Base-by-base conservation (phyloP, 1,140 invertebrate genomes). In the Hylaeus anthracinus region DNA sequence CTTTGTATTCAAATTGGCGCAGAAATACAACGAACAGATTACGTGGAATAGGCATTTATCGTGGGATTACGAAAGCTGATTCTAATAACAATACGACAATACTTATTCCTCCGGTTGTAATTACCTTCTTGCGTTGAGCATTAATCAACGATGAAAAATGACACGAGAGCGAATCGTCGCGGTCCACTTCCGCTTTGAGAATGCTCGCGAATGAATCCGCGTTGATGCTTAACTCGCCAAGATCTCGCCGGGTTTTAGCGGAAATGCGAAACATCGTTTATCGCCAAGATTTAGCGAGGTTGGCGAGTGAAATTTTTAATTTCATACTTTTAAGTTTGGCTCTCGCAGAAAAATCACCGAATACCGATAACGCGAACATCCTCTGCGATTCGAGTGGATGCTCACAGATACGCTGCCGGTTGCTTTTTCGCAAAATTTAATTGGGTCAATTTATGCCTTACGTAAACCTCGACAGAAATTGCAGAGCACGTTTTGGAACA, bases 1-100 rank as follows among this genome's bases (percentile, higher is more conserved):
- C 84, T 86, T 86, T 86, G 84, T 86, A 86, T 86, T 86, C 84
- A 86, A 86, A 86, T 84, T 86, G 78, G 70, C 63, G 72, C 83
- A 60, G 82, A 77, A 86, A 84, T 75, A 84, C 72, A 76, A 69
- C 72, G 61, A 72, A 58, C 83, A 86, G 84, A 86, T 86, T 86
- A 86, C 63, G 78, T 60, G 69, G 72, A 85, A 86, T 81, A 81
- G 83, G 56, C 82, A 76, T 86, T 86, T 86, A 86, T 86, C 84
- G 84, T 71, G 72, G 79, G 78, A 86, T 86, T 86, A 86, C 77
- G 78, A 86, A 76, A 77, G 58, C 63, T 58, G 78, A 86, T 86
- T 86, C 82, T 73, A 86, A 84, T 77, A 84, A 85, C 77, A 84
- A 84, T 81, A 72, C 63, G 69, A 81, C 69, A 26, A 26, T 26